Evolutionary conservation across 2,888 invertebrate genomes (phyloP).

Genomic region (Drosophila hamatofila): DNA sequence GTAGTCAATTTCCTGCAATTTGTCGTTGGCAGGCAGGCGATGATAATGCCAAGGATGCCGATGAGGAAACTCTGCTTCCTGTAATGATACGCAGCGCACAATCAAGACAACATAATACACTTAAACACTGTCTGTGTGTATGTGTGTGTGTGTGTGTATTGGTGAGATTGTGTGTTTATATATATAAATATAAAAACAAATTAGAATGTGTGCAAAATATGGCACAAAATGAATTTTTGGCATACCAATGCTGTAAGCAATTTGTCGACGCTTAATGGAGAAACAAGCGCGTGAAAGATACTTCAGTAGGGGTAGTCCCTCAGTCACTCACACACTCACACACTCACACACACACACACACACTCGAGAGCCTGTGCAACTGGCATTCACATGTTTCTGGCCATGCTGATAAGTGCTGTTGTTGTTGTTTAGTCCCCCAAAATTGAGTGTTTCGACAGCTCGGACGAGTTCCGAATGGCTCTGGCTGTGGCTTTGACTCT

Average conservation of each 20-base stretch:
- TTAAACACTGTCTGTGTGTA: constrained; percentile 31
- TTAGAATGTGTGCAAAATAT: constrained; percentile 74
- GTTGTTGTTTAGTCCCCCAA: constrained; percentile 35
- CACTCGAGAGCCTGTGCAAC: not conserved
- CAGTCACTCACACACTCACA: not conserved
- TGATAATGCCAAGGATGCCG: constrained; percentile 22
- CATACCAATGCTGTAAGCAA: constrained; percentile 45
- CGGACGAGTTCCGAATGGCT: not conserved
- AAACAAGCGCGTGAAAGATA: constrained; percentile 30
- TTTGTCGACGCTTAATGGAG: constrained; percentile 63
- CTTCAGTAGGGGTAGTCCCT: constrained; percentile 9
- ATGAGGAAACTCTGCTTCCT: constrained; percentile 50
- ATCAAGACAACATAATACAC: constrained; percentile 74
- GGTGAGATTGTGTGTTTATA: not conserved
- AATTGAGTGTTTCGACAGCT: constrained; percentile 59
- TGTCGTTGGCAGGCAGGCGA: constrained; percentile 53
- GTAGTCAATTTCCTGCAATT: constrained; percentile 81
- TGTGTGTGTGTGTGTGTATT: not conserved
- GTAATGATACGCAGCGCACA: constrained; percentile 74
- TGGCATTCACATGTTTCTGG: constrained; percentile 41
- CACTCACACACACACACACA: too few species aligned
- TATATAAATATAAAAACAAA: constrained; percentile 72
- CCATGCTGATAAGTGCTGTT: constrained; percentile 44
- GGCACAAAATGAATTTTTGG: constrained; percentile 55
- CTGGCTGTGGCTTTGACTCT: not conserved